Percentiles rank a stretch among this genome's conserved stretches.
Conservation (phyloP, 2,113 vertebrate species). For the Neolamprologus longior region DNA sequence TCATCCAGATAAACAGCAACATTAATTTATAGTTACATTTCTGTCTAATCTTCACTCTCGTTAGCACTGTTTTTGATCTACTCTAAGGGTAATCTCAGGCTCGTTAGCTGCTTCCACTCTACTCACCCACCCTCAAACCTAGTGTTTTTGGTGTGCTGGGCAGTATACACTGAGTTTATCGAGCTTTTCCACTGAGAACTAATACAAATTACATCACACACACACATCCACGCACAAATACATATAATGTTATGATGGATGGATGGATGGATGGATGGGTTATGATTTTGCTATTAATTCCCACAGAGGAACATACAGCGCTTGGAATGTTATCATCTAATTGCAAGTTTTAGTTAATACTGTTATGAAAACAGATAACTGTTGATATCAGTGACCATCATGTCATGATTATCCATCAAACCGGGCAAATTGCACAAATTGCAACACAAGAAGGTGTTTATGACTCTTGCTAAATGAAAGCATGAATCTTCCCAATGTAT, state of each 20-base stretch:
- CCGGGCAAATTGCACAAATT: rapidly evolving
- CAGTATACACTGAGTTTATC: not conserved
- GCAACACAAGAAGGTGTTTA: not conserved
- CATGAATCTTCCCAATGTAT: not conserved
- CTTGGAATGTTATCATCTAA: not conserved
- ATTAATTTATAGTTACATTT: not conserved
- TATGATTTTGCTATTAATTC: not conserved
- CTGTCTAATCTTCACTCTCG: not conserved
- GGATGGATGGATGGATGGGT: too few species aligned
- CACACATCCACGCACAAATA: rapidly evolving
- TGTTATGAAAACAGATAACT: not conserved
- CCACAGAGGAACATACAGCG: not conserved
- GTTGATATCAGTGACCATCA: not conserved
- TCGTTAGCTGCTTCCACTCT: not conserved
- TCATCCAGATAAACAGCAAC: not conserved
- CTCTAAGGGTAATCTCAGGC: not conserved
- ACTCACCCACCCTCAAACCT: not conserved
- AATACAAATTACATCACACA: not conserved
- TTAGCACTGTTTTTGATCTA: not conserved
- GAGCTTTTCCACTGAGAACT: not conserved
- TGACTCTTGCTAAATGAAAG: not conserved
- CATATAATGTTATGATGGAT: not conserved
- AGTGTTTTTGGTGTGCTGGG: not conserved
- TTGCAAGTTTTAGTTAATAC: not conserved
- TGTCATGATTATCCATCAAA: not conserved